Percentiles rank a stretch among this genome's conserved stretches.
phyloP scores from a whole-genome alignment of 2,113 vertebrate genomes.

The Bubalus kerabau region DNA sequence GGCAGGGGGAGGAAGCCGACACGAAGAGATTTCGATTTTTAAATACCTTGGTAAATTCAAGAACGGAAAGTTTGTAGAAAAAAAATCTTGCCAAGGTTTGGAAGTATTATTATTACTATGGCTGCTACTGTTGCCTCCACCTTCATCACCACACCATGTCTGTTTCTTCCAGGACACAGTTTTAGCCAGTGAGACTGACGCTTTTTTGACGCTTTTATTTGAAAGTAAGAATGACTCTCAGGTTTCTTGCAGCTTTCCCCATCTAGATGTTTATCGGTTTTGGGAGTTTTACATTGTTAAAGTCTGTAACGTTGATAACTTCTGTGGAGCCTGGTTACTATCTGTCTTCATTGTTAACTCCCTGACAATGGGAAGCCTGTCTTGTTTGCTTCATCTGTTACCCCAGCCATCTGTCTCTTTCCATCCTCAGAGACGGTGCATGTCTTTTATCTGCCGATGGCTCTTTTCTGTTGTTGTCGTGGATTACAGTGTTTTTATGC shows the following conservation, averaged over 20 bases:
- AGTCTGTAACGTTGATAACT: fast-evolving
- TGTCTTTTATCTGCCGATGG: background rate
- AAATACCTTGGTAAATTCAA: background rate
- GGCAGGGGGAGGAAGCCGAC: background rate
- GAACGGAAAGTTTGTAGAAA: background rate
- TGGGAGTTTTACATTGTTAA: fast-evolving
- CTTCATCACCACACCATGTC: fast-evolving
- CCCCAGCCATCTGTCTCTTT: background rate
- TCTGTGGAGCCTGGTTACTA: background rate
- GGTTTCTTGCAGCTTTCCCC: background rate
- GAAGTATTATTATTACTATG: background rate
- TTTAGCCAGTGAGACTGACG: background rate
- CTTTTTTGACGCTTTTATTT: background rate
- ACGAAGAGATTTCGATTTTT: background rate
- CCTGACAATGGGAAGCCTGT: fast-evolving
- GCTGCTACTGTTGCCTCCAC: fast-evolving
- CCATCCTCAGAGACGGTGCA: background rate
- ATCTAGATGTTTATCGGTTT: background rate
- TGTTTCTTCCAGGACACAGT: fast-evolving
- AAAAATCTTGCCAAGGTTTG: background rate
- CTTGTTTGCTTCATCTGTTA: too few relatives aligned
- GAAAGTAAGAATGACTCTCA: background rate
- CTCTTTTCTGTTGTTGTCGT: background rate
- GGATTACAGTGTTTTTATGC: background rate
- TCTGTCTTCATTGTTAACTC: background rate